Conservation (phyloP, 2,797 vertebrate genomes). For the Linurgus olivaceus region DNA sequence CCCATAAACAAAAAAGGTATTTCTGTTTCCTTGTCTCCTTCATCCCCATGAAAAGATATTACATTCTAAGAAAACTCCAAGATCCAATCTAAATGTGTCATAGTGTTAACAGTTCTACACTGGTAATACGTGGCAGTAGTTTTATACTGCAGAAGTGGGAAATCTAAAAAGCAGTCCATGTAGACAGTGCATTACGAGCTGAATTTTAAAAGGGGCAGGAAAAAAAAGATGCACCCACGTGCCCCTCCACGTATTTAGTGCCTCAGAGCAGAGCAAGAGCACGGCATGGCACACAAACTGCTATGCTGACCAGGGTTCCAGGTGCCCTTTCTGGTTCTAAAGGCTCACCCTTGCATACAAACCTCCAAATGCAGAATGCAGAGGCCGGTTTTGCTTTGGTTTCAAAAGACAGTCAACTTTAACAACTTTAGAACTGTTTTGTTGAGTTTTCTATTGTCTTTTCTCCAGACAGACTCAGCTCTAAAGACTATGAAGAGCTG, state of each 20-base stretch:
- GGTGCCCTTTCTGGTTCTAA: background rate
- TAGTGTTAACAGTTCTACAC: background rate
- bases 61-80: background rate
- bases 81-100: background rate
- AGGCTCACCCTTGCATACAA: background rate
- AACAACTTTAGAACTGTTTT: background rate
- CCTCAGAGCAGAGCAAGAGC: background rate
- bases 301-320: rapidly evolving
- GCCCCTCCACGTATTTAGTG: background rate
- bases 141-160: background rate
- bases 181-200: background rate
- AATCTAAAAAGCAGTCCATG: background rate
- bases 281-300: background rate
- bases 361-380: background rate
- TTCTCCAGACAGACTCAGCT: background rate
- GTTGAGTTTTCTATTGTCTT: background rate
- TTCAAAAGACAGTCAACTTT: background rate
- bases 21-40: background rate
- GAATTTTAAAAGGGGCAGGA: background rate
- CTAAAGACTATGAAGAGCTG: background rate
- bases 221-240: rapidly evolving
- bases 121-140: background rate
- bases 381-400: background rate
- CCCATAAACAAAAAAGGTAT: background rate
- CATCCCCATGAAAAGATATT: background rate